Conservation (phyloP, 2,113 vertebrate species). For the Platanista minor region DNA sequence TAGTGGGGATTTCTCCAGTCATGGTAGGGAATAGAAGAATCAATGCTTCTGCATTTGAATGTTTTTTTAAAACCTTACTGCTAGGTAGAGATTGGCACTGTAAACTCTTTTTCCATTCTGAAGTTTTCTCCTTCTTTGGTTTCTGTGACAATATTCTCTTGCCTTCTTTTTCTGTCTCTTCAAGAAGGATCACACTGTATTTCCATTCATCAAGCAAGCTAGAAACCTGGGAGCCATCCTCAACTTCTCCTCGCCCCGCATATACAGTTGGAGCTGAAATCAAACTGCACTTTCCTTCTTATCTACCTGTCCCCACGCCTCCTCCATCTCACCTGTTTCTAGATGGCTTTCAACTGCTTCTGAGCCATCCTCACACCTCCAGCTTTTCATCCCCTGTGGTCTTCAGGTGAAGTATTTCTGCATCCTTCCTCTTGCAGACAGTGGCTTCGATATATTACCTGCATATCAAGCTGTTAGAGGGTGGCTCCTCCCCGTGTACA, state of each 20-base stretch:
- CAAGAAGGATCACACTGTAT: fast-evolving
- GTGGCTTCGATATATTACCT: fast-evolving
- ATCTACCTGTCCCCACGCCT: fast-evolving
- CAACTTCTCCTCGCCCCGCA: fast-evolving
- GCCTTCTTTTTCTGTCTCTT: too few relatives aligned
- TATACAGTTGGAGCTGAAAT: fast-evolving
- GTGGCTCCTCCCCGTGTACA: too few relatives aligned
- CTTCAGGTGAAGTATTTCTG: fast-evolving
- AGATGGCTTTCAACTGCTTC: fast-evolving
- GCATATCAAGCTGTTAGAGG: not conserved
- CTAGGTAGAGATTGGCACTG: not conserved
- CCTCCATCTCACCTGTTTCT: not conserved
- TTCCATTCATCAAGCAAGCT: too few relatives aligned
- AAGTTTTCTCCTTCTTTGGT: not conserved
- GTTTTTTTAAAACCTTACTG: not conserved
- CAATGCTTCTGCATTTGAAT: not conserved
- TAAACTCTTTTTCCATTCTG: not conserved
- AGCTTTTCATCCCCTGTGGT: fast-evolving
- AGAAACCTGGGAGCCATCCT: not conserved
- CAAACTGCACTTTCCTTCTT: fast-evolving
- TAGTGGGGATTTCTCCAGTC: not conserved
- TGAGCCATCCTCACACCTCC: fast-evolving
- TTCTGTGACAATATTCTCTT: not conserved
- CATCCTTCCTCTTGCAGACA: not conserved
- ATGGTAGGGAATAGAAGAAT: not conserved